phyloP scores from a whole-genome alignment of 1,140 invertebrate genomes.

The Chymomyza costata region DNA sequence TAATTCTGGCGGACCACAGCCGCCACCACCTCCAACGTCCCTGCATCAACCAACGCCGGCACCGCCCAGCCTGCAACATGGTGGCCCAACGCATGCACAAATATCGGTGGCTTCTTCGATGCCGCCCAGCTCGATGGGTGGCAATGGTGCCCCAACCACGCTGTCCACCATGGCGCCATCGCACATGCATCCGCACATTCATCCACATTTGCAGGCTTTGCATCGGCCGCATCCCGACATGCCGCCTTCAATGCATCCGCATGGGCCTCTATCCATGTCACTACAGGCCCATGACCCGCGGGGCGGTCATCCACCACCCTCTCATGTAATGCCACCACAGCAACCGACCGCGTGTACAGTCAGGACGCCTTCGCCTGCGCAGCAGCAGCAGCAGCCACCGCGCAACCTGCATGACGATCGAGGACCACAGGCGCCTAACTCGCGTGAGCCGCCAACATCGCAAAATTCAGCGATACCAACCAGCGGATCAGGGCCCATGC shows the following conservation, averaged over 20 bases:
- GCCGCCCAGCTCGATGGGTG: slow-evolving; percentile 42
- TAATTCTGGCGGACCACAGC: slow-evolving; percentile 30
- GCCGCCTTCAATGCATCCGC: slow-evolving; percentile 60
- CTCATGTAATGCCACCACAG: slow-evolving; percentile 74
- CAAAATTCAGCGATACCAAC: slow-evolving; percentile 53
- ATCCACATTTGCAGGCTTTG: slow-evolving; percentile 50
- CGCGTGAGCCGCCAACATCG: slow-evolving; percentile 43
- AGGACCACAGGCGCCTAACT: slow-evolving; percentile 48
- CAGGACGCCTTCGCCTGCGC: slow-evolving; percentile 68
- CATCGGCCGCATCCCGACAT: slow-evolving; percentile 66
- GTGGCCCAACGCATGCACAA: slow-evolving; percentile 50
- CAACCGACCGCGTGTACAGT: slow-evolving; percentile 74
- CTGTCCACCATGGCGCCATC: slow-evolving; percentile 63
- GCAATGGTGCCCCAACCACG: slow-evolving; percentile 42
- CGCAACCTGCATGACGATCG: slow-evolving; percentile 50
- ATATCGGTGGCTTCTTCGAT: slow-evolving; percentile 53
- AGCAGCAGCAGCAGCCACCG: slow-evolving; percentile 49
- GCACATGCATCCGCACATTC: slow-evolving; percentile 54
- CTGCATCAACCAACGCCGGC: slow-evolving; percentile 41
- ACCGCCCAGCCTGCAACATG: slow-evolving; percentile 48
- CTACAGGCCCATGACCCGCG: slow-evolving; percentile 59
- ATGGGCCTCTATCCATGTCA: slow-evolving; percentile 60
- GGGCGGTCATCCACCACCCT: slow-evolving; percentile 40
- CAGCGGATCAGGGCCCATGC: slow-evolving; percentile 30
- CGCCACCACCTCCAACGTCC: slow-evolving; percentile 44